A percentile compares a stretch with the other conserved stretches of the same genome.
These are phyloP conservation scores for Callyntrura sp. DNA, from an alignment of 2,888 invertebrate genomes.

Conservation along the genomic window DNA sequence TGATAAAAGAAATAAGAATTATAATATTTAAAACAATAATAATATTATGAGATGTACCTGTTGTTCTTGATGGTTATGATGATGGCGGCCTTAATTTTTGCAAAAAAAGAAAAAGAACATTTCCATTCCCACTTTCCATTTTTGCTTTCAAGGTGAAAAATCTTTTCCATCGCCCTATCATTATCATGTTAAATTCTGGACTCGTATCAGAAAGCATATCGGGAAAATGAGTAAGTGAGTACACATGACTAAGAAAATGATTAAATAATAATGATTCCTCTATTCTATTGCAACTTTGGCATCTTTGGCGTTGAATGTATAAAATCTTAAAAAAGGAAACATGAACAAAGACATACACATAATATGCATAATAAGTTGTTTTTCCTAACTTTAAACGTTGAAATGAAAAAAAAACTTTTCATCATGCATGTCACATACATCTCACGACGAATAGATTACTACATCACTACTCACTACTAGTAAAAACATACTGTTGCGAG, in stretches of 20 bases:
- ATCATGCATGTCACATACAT: slow-evolving; percentile 64
- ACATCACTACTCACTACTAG: too few species aligned
- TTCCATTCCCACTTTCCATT: slow-evolving; percentile 45
- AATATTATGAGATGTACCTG: slow-evolving; percentile 45
- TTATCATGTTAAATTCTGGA: slow-evolving; percentile 8
- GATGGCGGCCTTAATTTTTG: slow-evolving; percentile 38
- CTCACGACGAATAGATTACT: not conserved
- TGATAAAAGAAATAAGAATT: too few species aligned
- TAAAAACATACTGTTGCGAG: too few species aligned
- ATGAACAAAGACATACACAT: not conserved
- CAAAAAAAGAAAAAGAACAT: not conserved
- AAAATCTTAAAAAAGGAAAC: not conserved
- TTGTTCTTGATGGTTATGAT: slow-evolving; percentile 45
- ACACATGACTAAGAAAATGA: slow-evolving; percentile 12
- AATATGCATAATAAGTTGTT: slow-evolving; percentile 11
- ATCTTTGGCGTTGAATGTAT: slow-evolving; percentile 33
- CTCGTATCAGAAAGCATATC: slow-evolving; percentile 29
- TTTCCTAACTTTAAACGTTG: not conserved
- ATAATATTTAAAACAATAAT: slow-evolving; percentile 1
- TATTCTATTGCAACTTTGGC: slow-evolving; percentile 46
- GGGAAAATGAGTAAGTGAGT: not conserved
- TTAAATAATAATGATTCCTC: slow-evolving; percentile 38
- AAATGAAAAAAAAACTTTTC: not conserved
- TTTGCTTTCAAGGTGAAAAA: slow-evolving; percentile 71
- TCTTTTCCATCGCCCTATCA: slow-evolving; percentile 56